A percentile compares a stretch with the other conserved stretches of the same genome.
Conservation (phyloP, 2,113 vertebrate species). For the Dicerorhinus sumatrensis region DNA sequence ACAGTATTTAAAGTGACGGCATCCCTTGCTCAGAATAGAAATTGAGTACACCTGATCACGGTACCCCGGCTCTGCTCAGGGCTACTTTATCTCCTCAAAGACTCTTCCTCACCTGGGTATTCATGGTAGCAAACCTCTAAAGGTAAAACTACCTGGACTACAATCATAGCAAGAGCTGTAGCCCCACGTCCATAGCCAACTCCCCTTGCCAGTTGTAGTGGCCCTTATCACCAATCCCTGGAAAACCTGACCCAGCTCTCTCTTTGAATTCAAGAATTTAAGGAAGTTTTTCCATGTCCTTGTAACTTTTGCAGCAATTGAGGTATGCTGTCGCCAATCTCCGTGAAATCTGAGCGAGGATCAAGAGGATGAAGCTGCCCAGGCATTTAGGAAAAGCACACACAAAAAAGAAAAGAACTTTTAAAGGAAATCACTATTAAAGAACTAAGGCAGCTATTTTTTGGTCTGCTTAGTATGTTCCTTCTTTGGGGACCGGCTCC, state of each 20-base stretch:
- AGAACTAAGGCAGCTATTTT: not conserved
- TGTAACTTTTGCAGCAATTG: not conserved
- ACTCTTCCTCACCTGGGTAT: not conserved
- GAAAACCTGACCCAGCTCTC: not conserved
- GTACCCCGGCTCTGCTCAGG: not conserved
- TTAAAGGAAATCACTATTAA: not conserved
- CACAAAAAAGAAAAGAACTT: not conserved
- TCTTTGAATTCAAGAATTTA: not conserved
- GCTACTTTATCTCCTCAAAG: not conserved
- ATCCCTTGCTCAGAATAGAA: conserved; percentile 49
- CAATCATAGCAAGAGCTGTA: not conserved
- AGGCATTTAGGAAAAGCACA: conserved; percentile 27
- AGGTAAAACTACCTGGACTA: not conserved
- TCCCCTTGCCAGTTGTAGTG: not conserved
- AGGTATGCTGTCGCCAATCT: not conserved
- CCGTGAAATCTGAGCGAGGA: conserved; percentile 32
- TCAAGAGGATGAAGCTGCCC: not conserved
- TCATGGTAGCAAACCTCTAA: not conserved
- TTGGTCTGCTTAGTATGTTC: not conserved
- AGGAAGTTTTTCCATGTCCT: not conserved
- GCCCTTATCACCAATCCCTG: not conserved
- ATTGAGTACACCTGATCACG: not conserved
- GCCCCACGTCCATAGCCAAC: not conserved
- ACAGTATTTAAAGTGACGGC: conserved; percentile 33
- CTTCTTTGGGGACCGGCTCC: not conserved